Evolutionary conservation across 92 coral and sea anemone genomes (phyloP), one percentile per base, ranked within the genome.

Genomic region (Metridium senile): DNA sequence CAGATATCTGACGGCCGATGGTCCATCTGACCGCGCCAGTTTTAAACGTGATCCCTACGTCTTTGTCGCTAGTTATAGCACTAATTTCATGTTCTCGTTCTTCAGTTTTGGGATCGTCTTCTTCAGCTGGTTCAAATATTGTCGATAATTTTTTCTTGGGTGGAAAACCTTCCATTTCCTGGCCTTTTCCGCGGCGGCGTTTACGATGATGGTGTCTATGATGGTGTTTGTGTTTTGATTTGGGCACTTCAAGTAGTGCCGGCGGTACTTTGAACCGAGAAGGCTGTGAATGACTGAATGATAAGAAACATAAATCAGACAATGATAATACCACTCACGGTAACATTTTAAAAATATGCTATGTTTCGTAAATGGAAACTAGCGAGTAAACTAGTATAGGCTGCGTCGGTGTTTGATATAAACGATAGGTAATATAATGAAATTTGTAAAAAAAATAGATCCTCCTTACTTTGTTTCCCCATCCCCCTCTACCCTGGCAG

Each of bases 81-180:
- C 1, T 6, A 39, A 13, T 7, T 54, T 59, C 66, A 1, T 16
- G 21, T 46, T 78, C 87, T 58, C 71, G 35, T 23, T 76, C 63
- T 39, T 66, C 81, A 16, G 62, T 62, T 46, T 62, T 63, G 2
- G 67, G 56, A 10, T 74, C 43, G 11, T 69, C 91, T 19, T 71
- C 79, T 63, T 80, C n/a, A 21, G n/a, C 79, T n/a, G 84, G 84
- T 62, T 88, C 93, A 70, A 88, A 84, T 69, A 88, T 88, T 9
- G 81, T 85, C 1, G 93, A 88, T 19, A 88, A 86, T 22, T 88
- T 80, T 75, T 84, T 88, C 81, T 88, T 88, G 27, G 74, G 80
- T n/a, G 84, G 84, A 27, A 80, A 63, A 1, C 51, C 75, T 66
- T 61, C 85, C 7, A 45, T 32, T 16, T 53, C 74, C 20, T 74